These are phyloP conservation scores for Acleris sparsana DNA, from an alignment of 2,888 invertebrate species.

Conservation along the genomic window DNA sequence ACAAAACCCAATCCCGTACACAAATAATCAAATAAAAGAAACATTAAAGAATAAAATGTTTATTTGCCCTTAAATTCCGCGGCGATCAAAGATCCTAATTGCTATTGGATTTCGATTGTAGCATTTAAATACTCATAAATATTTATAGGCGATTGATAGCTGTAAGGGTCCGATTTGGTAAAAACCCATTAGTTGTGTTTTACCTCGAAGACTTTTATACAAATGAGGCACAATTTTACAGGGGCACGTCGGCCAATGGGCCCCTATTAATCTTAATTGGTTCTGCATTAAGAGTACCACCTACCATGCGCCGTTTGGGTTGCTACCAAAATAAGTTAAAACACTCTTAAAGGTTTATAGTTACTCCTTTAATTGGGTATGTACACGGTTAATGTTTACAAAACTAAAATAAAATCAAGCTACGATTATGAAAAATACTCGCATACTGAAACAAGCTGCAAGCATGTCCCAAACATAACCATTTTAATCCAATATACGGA, in stretches of 20 bases:
- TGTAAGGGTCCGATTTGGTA: conserved; percentile 26
- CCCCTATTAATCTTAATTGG: conserved; percentile 19
- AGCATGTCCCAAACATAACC: not conserved
- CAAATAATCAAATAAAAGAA: conserved; percentile 18
- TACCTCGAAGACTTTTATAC: conserved; percentile 29
- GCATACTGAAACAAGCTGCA: too few relatives aligned
- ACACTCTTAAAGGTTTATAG: too few relatives aligned
- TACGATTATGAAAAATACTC: too few relatives aligned
- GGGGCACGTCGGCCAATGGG: conserved; percentile 18
- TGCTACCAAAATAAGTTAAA: not conserved
- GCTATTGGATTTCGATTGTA: conserved; percentile 47
- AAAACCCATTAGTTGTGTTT: conserved; percentile 31
- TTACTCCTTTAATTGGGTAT: too few relatives aligned
- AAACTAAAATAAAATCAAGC: too few relatives aligned
- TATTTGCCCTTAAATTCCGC: conserved; percentile 28
- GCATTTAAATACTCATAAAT: conserved; percentile 49
- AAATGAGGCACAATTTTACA: conserved; percentile 31
- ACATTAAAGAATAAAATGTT: conserved; percentile 30
- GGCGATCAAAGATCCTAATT: conserved; percentile 40
- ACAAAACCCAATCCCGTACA: conserved; percentile 20
- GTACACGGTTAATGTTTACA: too few relatives aligned
- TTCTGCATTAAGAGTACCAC: conserved; percentile 7
- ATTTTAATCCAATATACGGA: conserved; percentile 6
- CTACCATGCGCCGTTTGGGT: conserved; percentile 1
- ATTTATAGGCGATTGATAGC: conserved; percentile 43